phyloP scores from a whole-genome alignment of 1,140 invertebrate species.

The Trypoxylus dichotomus region DNA sequence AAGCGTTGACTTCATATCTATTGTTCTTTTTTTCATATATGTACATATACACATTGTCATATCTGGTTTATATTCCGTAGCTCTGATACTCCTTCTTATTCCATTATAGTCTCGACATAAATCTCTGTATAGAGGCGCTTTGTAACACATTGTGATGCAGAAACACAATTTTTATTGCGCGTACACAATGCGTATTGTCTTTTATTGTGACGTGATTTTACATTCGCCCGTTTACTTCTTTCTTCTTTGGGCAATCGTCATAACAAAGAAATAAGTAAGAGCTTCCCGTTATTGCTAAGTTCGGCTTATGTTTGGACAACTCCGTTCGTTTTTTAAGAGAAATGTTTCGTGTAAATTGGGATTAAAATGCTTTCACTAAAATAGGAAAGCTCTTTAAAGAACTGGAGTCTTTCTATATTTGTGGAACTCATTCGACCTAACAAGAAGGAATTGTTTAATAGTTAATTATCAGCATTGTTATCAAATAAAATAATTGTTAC shows the following conservation, averaged over 20 bases:
- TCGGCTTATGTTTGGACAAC: not conserved
- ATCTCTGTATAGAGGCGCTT: not conserved
- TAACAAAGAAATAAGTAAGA: not conserved
- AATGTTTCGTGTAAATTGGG: not conserved
- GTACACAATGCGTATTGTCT: constrained; percentile 21
- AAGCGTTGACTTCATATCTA: not conserved
- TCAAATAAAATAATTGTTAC: too few species aligned
- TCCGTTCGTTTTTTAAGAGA: not conserved
- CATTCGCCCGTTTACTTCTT: not conserved
- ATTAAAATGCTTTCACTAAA: not conserved
- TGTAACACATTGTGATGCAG: constrained; percentile 18
- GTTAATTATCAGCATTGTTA: too few species aligned
- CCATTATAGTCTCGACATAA: constrained; percentile 1
- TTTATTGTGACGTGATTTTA: constrained; percentile 23
- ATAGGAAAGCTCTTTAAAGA: not conserved
- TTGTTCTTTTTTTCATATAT: not conserved
- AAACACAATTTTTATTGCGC: constrained; percentile 24
- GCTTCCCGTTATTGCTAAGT: not conserved
- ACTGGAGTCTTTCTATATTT: not conserved
- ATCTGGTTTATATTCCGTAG: not conserved
- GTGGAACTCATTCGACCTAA: not conserved
- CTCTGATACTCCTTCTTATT: not conserved
- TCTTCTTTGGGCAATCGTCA: not conserved
- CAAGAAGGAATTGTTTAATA: too few species aligned
- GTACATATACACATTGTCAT: too few species aligned